Conservation (phyloP, 1,140 invertebrate species). For the Drosophila lowei region DNA sequence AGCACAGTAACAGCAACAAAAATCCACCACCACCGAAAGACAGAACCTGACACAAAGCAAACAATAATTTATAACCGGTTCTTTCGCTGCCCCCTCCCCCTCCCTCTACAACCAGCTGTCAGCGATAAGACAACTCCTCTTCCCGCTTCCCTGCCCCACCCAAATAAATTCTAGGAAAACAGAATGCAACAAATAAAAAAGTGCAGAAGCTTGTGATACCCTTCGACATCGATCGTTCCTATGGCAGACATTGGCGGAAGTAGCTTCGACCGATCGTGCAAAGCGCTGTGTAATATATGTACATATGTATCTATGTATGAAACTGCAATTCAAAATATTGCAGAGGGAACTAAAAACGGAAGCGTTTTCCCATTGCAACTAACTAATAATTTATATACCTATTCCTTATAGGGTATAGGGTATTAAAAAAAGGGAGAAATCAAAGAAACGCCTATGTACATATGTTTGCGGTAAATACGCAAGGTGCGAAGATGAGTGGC, state of each 20-base stretch:
- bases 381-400: too few relatives aligned
- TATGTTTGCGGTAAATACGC: conserved; percentile 12
- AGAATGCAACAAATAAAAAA: conserved; percentile 22
- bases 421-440: too few relatives aligned
- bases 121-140: conserved; percentile 52
- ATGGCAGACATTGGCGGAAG: too few relatives aligned
- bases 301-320: too few relatives aligned
- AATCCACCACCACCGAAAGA: conserved; percentile 5
- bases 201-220: too few relatives aligned
- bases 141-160: background rate
- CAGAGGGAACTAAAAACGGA: background rate
- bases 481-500: conserved; percentile 47
- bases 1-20: conserved; percentile 15
- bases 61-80: conserved; percentile 68
- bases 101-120: conserved; percentile 7
- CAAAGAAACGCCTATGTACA: too few relatives aligned
- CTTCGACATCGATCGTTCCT: too few relatives aligned
- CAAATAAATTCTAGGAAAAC: conserved; percentile 31
- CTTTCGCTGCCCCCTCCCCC: conserved; percentile 15
- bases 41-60: conserved; percentile 48
- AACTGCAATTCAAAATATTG: background rate
- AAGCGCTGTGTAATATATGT: too few relatives aligned
- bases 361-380: too few relatives aligned
- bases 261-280: too few relatives aligned
- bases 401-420: too few relatives aligned